Evolutionary conservation across 2,888 invertebrate genomes (phyloP), one percentile per base, ranked within the genome.

Genomic region (Cerastis rubricosa): DNA sequence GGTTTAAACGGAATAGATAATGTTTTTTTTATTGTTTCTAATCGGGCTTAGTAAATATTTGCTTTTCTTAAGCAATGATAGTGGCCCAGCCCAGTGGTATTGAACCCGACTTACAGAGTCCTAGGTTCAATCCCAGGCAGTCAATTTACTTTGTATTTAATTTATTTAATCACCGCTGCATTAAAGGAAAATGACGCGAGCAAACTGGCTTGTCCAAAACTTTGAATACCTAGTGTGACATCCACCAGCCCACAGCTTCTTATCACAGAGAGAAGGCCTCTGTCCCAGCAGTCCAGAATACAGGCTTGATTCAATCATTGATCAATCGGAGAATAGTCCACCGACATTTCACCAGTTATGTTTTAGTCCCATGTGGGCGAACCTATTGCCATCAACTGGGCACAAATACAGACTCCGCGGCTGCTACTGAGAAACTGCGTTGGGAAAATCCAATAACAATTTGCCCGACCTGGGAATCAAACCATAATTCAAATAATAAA

Each of bases 11-110:
- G 25, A 68, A 68, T 54, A 17, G 45, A 45, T 47, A 35, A 3
- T 19, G 29, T 11, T 45, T 54, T 49, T 59, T 47, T 25, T 49
- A n/a, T 45, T 45, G n/a, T 45, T 49, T 78, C 70, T n/a, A 25
- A 17, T 51, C 14, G n/a, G 63, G 35, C 22, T 70, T 19, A 29
- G 29, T 57, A 45, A n/a, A n/a, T 64, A 64, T 43, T 64, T 43
- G 4, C 12, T 40, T 25, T 59, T 59, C 25, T 43, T 22, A 29
- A 22, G 40, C 40, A 22, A 40, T 12, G 25, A 1, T n/a, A 8
- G 22, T 7, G 22, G 9, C 1, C 51, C 47, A 17, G 25, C 17
- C 17, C 25, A 14, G 54, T 57, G 12, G 8, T 9, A 29, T 29
- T 4, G 14, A 17, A 0, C 29, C 12, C 22, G 40, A 63, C 3